phyloP scores from a whole-genome alignment of 1,140 invertebrate genomes.

The Drosophila setifemur region DNA sequence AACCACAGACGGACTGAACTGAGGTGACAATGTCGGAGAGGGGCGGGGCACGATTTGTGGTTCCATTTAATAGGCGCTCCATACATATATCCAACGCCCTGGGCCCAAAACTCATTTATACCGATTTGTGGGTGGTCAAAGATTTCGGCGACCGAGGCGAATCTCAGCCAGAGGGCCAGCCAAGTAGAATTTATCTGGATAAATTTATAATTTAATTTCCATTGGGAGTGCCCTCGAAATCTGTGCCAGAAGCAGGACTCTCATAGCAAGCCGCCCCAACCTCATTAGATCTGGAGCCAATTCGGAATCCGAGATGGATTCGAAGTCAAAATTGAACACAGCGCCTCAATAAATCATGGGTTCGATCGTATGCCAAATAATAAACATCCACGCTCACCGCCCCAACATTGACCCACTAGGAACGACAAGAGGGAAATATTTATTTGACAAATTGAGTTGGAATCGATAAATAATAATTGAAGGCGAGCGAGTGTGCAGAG shows the following conservation, averaged over 20 bases:
- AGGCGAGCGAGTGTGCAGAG: constrained; percentile 29
- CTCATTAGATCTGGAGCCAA: constrained; percentile 16
- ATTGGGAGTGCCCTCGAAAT: constrained; percentile 19
- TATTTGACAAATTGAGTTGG: constrained; percentile 65
- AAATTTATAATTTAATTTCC: constrained; percentile 47
- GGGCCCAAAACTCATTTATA: constrained; percentile 30
- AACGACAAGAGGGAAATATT: constrained; percentile 18
- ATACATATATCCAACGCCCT: neutral
- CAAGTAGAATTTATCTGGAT: constrained; percentile 16
- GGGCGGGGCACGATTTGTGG: constrained; percentile 18
- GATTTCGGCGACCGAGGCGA: neutral
- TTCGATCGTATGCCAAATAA: constrained; percentile 28
- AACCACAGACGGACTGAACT: neutral
- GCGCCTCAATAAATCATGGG: constrained; percentile 25
- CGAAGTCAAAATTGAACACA: constrained; percentile 7
- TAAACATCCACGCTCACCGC: neutral
- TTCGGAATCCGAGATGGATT: constrained; percentile 1
- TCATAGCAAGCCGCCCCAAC: neutral
- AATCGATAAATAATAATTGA: constrained; percentile 75
- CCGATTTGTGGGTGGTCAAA: constrained; percentile 33
- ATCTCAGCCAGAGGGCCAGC: neutral
- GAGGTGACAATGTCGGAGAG: constrained; percentile 31
- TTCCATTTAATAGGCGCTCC: constrained; percentile 4
- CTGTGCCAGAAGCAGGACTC: neutral
- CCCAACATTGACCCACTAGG: neutral